These are phyloP conservation scores for Drosophila glabriapex DNA, from an alignment of 2,888 invertebrate species.

Conservation along the genomic window DNA sequence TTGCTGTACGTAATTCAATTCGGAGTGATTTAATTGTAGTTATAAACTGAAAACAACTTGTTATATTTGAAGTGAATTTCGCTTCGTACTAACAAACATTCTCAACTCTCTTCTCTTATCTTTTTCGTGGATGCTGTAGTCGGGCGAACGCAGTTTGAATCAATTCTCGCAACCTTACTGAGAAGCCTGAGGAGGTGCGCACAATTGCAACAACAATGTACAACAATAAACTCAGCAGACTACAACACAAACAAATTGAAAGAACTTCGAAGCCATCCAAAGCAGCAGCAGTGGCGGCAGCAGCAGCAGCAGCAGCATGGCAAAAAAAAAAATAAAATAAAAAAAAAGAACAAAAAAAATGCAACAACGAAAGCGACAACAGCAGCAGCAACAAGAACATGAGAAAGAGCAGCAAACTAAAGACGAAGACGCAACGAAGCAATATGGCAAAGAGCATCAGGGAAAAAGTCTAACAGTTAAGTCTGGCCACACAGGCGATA, in stretches of 20 bases:
- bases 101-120: conserved; percentile 20
- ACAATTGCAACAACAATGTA: conserved; percentile 69
- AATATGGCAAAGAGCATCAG: conserved; percentile 34
- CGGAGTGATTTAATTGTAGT: background rate
- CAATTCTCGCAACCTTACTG: conserved; percentile 86
- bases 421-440: conserved; percentile 36
- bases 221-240: conserved; percentile 57
- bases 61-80: background rate
- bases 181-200: conserved; percentile 69
- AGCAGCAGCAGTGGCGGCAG: conserved; percentile 18
- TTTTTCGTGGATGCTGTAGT: conserved; percentile 25
- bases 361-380: conserved; percentile 37
- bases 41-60: background rate
- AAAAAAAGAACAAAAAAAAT: background rate
- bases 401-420: conserved; percentile 31
- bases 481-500: conserved; percentile 33
- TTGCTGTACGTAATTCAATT: background rate
- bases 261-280: conserved; percentile 63
- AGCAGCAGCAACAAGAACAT: conserved; percentile 42
- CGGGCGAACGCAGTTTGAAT: conserved; percentile 83
- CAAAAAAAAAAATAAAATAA: background rate
- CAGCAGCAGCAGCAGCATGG: conserved; percentile 30
- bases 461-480: conserved; percentile 31
- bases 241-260: conserved; percentile 65
- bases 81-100: background rate